These are phyloP conservation scores for Luperina testacea DNA, from an alignment of 2,888 invertebrate species.

Conservation along the genomic window DNA sequence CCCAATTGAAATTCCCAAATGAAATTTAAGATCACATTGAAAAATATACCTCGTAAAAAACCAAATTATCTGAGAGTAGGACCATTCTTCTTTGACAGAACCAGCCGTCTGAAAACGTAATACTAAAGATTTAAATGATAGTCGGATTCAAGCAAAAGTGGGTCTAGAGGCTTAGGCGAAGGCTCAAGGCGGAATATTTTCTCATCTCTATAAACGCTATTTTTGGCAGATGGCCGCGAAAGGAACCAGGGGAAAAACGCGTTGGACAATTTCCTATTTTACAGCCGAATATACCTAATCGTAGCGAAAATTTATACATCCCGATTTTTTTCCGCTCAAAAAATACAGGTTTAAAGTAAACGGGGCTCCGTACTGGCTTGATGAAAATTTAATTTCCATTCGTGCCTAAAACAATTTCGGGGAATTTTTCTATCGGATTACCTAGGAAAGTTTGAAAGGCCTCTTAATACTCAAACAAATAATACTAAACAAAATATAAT, in stretches of 20 bases:
- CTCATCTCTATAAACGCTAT: slow-evolving; percentile 59
- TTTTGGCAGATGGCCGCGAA: slow-evolving; percentile 62
- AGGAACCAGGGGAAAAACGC: slow-evolving; percentile 29
- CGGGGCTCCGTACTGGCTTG: neutral
- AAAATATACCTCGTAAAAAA: neutral
- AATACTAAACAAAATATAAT: neutral
- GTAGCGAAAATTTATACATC: slow-evolving; percentile 6
- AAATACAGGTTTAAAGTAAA: slow-evolving; percentile 4
- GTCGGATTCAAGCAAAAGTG: slow-evolving; percentile 45
- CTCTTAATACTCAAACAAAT: neutral
- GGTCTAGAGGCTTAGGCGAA: slow-evolving; percentile 35
- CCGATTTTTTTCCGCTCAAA: slow-evolving; percentile 16
- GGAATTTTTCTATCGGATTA: neutral
- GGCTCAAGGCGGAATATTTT: slow-evolving; percentile 51
- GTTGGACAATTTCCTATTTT: slow-evolving; percentile 48
- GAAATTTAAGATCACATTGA: neutral
- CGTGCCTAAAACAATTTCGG: neutral
- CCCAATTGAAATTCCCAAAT: neutral
- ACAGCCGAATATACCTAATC: slow-evolving; percentile 29
- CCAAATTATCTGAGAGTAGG: neutral
- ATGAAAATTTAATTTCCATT: slow-evolving; percentile 38
- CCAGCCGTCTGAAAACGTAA: slow-evolving; percentile 28
- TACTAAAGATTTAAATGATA: slow-evolving; percentile 56
- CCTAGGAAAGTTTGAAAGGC: neutral
- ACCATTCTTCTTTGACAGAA: slow-evolving; percentile 30